A percentile compares a stretch with the other conserved stretches of the same genome.
Conservation (phyloP, 2,888 invertebrate genomes). For the Crioceris asparagi region DNA sequence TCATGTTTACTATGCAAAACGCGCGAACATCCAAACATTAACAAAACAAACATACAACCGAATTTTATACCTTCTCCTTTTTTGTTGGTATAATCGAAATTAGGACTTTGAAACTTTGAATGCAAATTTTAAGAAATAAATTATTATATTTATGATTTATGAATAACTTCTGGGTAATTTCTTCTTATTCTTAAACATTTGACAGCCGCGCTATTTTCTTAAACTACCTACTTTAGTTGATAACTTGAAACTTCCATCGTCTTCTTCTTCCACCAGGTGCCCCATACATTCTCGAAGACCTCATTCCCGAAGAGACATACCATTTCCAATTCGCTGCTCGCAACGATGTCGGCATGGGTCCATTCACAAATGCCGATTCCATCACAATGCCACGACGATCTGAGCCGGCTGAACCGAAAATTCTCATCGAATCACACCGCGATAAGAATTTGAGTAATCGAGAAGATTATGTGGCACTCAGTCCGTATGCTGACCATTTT, state of each 20-base stretch:
- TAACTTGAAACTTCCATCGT: background rate
- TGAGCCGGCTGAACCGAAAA: conserved; percentile 62
- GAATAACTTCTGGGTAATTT: too few relatives aligned
- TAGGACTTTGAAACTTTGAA: too few relatives aligned
- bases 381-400: conserved; percentile 69
- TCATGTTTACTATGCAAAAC: too few relatives aligned
- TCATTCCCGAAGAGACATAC: conserved; percentile 67
- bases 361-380: conserved; percentile 41
- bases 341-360: conserved; percentile 73
- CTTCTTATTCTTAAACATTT: too few relatives aligned
- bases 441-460: conserved; percentile 37
- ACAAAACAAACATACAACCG: too few relatives aligned
- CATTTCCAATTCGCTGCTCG: conserved; percentile 75
- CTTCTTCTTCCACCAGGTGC: conserved; percentile 43
- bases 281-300: conserved; percentile 68
- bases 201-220: too few relatives aligned
- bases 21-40: too few relatives aligned
- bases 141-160: too few relatives aligned
- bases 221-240: too few relatives aligned
- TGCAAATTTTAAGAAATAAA: too few relatives aligned
- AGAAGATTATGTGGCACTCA: conserved; percentile 43
- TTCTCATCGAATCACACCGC: conserved; percentile 40
- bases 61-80: too few relatives aligned
- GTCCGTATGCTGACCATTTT: conserved; percentile 65
- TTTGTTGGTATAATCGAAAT: too few relatives aligned